Evolutionary conservation across 2,797 vertebrate species (phyloP), one percentile per base, ranked within the genome.

Genomic region (Orestias chungarensis): DNA sequence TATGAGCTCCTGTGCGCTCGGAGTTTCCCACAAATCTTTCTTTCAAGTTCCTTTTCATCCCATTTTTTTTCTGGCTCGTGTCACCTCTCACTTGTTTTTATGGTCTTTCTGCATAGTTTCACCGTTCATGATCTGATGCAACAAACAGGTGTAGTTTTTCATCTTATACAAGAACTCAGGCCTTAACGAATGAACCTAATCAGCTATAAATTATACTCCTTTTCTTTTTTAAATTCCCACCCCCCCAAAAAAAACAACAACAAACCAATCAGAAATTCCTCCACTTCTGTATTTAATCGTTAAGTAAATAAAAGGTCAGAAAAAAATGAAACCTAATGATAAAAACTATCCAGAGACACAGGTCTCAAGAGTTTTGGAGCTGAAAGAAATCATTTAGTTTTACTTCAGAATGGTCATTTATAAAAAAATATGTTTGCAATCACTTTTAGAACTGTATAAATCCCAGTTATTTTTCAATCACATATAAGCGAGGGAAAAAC

Each of bases 31-130:
- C 50, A 38, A 59, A 76, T 44, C 62, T 40, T 46, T 78, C 84
- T 85, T 82, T 73, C 80, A 74, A 82, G 68, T 76, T 70, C 7
- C 64, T 64, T 71, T 74, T 82, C 43, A 64, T 66, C 54, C 20
- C 6, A n/a, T n/a, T 73, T 46, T 38, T 9, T 6, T 23, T 38
- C 20, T 71, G 71, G 55, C 10, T 72, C 46, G 17, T 55, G 17
- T 71, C 29, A 1, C 27, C 40, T 59, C 55, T 69, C 64, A 52
- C 59, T 35, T 20, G 23, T 12, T 64, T n/a, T 29, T 64, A 49
- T 10, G 40, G 33, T 42, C 61, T n/a, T 27, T 54, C 61, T 17
- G 18, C n/a, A 40, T 25, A n/a, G 17, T 61, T 62, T 49, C n/a
- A 35, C 38, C 12, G 5, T 25, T 35, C 25, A 25, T 47, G 11